These are phyloP conservation scores for Tringa solitaria DNA, from an alignment of 2,113 vertebrate genomes.

Conservation along the genomic window DNA sequence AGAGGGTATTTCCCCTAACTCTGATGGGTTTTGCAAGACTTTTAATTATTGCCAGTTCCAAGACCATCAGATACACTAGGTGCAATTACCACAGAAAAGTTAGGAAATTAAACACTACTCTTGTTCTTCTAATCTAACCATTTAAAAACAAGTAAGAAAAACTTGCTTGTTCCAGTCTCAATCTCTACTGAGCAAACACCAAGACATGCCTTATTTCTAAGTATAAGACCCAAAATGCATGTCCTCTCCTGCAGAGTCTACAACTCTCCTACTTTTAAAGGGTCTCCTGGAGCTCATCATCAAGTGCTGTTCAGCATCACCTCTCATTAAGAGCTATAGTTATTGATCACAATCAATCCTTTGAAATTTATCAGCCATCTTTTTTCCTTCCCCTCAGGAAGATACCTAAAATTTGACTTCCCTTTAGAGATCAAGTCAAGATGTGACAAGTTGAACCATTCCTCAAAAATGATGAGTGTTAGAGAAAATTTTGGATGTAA, in stretches of 20 bases:
- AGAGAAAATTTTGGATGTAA: background rate
- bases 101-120: background rate
- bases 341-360: constrained; percentile 37
- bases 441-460: background rate
- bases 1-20: background rate
- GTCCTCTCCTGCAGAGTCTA: background rate
- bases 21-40: background rate
- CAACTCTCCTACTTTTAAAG: background rate
- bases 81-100: background rate
- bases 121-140: background rate
- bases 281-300: background rate
- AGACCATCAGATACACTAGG: background rate
- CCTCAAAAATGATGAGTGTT: constrained; percentile 1
- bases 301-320: background rate
- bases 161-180: background rate
- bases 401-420: constrained; percentile 18
- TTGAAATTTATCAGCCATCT: constrained; percentile 58
- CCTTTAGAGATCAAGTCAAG: constrained; percentile 40
- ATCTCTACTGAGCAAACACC: background rate
- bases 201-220: background rate
- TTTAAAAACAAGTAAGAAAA: background rate
- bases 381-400: constrained; percentile 31
- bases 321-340: background rate
- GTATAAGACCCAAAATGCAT: background rate
- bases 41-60: background rate